Percentiles rank a stretch among this genome's conserved stretches.
These are phyloP conservation scores for Actinopyga echinites DNA, from an alignment of 53 echinoderm and acorn worm species.

Conservation along the genomic window DNA sequence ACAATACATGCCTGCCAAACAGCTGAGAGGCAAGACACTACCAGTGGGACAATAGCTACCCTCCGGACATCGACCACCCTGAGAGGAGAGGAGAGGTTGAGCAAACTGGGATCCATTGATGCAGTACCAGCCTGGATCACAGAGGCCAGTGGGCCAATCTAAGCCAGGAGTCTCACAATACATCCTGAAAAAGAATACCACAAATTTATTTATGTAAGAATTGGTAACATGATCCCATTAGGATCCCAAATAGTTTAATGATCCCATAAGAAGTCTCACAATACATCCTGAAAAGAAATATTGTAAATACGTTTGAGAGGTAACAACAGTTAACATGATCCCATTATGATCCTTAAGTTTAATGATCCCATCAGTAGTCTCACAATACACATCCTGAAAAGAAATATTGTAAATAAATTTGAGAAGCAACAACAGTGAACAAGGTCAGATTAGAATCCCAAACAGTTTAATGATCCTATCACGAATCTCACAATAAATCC, in stretches of 20 bases:
- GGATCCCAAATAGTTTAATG: no score
- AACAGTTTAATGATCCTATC: no score
- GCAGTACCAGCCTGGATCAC: slow-evolving; percentile 97
- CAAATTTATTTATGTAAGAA: not conserved
- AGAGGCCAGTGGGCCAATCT: slow-evolving; percentile 76
- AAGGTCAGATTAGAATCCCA: no score
- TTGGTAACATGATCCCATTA: no score
- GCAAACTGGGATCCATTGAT: slow-evolving; percentile 87
- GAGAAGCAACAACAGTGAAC: no score
- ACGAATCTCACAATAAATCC: no score
- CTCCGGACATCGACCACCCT: slow-evolving; percentile 78
- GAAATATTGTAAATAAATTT: not conserved
- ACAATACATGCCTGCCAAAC: slow-evolving; percentile 90
- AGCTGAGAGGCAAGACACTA: slow-evolving; percentile 72
- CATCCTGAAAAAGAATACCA: slow-evolving; percentile 32
- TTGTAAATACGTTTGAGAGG: no score
- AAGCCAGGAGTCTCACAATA: slow-evolving; percentile 91
- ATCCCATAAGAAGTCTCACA: slow-evolving; percentile 81
- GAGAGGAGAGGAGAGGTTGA: slow-evolving; percentile 58
- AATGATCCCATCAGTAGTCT: no score
- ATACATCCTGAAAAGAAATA: slow-evolving; percentile 52
- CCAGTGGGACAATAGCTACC: slow-evolving; percentile 87
- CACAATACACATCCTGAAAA: slow-evolving; percentile 71
- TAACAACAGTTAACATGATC: no score
- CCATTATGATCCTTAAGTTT: no score